Conservation (phyloP, 2,113 vertebrate genomes). For the Prochilodus magdalenae region DNA sequence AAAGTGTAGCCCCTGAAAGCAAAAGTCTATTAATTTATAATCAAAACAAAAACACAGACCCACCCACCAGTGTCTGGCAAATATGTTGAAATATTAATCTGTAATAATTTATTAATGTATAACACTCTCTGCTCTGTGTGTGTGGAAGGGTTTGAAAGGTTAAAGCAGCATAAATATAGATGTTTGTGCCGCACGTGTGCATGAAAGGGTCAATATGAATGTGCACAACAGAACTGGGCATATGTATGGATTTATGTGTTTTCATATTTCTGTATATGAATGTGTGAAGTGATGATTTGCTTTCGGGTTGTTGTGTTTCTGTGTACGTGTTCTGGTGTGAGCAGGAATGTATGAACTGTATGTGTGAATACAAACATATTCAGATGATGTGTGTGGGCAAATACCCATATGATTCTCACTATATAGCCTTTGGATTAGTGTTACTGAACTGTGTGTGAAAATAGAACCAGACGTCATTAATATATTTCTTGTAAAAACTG, state of each 20-base stretch:
- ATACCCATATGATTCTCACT: not conserved
- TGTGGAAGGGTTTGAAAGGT: conserved; percentile 7
- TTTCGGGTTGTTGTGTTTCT: not conserved
- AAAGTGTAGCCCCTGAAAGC: conserved; percentile 32
- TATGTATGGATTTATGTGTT: conserved; percentile 12
- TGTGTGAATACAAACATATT: conserved; percentile 46
- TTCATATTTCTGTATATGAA: conserved; percentile 3
- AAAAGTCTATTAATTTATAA: conserved; percentile 35
- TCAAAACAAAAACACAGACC: conserved; percentile 11
- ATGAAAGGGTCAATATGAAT: not conserved
- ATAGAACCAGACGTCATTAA: no score
- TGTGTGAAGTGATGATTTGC: not conserved
- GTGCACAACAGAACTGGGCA: not conserved
- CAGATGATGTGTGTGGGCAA: not conserved
- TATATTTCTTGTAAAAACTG: no score
- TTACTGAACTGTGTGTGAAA: no score
- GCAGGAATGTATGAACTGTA: conserved; percentile 1
- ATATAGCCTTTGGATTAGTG: no score
- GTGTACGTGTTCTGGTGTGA: not conserved
- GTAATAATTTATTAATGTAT: conserved; percentile 51
- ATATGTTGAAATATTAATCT: conserved; percentile 50
- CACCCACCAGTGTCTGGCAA: conserved; percentile 30
- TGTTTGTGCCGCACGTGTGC: not conserved
- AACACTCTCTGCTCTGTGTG: not conserved
- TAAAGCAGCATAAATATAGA: conserved; percentile 6